A percentile compares a stretch with the other conserved stretches of the same genome.
Evolutionary conservation across 2,888 invertebrate species (phyloP).

Genomic region (Platypus cylindrus): DNA sequence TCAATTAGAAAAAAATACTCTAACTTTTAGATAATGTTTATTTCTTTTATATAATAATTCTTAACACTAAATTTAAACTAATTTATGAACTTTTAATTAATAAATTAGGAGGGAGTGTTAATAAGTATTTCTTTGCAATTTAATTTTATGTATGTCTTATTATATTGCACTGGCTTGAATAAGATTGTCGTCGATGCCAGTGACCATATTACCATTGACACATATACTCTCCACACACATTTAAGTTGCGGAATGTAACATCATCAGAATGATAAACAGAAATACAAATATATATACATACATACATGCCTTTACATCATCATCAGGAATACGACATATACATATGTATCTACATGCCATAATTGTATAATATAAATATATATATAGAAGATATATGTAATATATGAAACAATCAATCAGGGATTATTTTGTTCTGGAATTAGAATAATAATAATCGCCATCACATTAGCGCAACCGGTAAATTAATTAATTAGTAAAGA

Average conservation of each 20-base stretch:
- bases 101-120: slow-evolving; percentile 32
- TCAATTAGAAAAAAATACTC: slow-evolving; percentile 3
- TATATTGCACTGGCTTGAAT: slow-evolving; percentile 34
- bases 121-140: slow-evolving; percentile 26
- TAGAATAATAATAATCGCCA: slow-evolving; percentile 27
- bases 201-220: slow-evolving; percentile 26
- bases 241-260: slow-evolving; percentile 30
- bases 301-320: too few species aligned
- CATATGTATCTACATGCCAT: too few species aligned
- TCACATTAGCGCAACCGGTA: slow-evolving; percentile 36
- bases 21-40: slow-evolving; percentile 25
- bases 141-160: slow-evolving; percentile 7
- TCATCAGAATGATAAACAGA: slow-evolving; percentile 29
- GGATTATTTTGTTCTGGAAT: slow-evolving; percentile 19
- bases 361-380: too few species aligned
- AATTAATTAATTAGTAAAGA: too few species aligned
- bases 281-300: too few species aligned
- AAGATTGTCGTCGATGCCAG: slow-evolving; percentile 30
- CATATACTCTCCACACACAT: slow-evolving; percentile 32
- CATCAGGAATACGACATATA: too few species aligned
- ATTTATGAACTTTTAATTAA: slow-evolving; percentile 30
- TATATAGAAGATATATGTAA: slow-evolving; percentile 37
- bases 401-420: slow-evolving; percentile 34
- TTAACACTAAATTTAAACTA: slow-evolving; percentile 31
- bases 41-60: slow-evolving; percentile 32